Base-by-base conservation (phyloP, 1,140 invertebrate species). In the Leptinotarsa undecemlineata region DNA sequence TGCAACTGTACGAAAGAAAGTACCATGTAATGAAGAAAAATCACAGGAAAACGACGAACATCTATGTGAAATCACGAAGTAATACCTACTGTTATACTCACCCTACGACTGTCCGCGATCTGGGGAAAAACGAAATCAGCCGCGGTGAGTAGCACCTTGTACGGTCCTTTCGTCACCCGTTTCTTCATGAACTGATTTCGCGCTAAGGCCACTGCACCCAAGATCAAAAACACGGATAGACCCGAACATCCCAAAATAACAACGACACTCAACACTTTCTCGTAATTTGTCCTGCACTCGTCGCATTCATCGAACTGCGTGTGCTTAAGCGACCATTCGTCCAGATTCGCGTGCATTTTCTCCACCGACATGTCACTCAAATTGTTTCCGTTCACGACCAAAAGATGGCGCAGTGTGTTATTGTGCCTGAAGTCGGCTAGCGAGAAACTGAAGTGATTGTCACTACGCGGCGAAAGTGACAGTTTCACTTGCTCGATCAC, bases 71-170 rank as follows among this genome's bases (percentile, higher is more conserved):
- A 64, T 21, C 11, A 26, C 63, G 20, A 64, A 64, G 20, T 23
- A 64, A 64, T 23, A 64, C 20, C 63, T 23, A 21, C 63, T 33
- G 63, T 64, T 26, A 61, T 57, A 79, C 86, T 88, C 85, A 92
- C 91, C 86, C 90, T 88, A 79, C 90, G 86, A 13, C 87, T 87
- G 77, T 92, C 91, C 21, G 89, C 86, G 48, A 90, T 86, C 82
- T 91, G 88, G 5, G 92, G 91, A 82, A 93, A 92, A 3, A 92
- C 91, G 79, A 94, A 92, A 82, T 94, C 92, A 60, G 89, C 89
- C 6, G 91, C 89, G 15, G 91, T 92, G 60, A 94, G 84, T 3
- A 93, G 88, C 72, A 94, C 91, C 85, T 93, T 94, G 84, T 92
- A 92, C 3, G 92, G 91, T 70, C 92, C 92, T 82, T 92, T 92